Evolutionary conservation across 92 coral and sea anemone genomes (phyloP).

Genomic region (Epizoanthus ramosus): DNA sequence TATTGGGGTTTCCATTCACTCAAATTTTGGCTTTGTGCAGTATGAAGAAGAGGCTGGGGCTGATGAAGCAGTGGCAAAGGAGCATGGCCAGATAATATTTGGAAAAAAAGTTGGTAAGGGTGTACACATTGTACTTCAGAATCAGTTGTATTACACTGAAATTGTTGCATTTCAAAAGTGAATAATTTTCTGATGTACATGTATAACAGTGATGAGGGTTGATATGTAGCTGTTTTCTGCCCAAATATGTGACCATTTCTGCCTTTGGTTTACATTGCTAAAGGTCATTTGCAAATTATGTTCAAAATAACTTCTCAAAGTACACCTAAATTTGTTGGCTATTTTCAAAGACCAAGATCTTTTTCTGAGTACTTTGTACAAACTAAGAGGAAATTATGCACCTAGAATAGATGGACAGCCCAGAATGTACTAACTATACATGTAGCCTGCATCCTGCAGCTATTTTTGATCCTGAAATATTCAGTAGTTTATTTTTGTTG

Average conservation of each 20-base stretch:
- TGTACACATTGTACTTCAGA: neutral
- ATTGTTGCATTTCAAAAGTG: neutral
- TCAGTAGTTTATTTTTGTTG: neutral
- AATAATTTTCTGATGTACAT: neutral
- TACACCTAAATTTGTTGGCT: no score
- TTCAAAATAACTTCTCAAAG: no score
- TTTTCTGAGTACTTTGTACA: no score
- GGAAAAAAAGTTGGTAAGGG: conserved; percentile 92
- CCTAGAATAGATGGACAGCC: no score
- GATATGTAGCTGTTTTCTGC: no score
- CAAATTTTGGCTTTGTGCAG: conserved; percentile 95
- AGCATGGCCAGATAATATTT: conserved; percentile 73
- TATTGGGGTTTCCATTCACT: conserved; percentile 82
- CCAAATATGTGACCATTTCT: no score
- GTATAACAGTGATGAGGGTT: neutral
- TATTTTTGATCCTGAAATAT: neutral
- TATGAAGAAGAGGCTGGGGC: conserved; percentile 86
- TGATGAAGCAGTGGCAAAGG: conserved; percentile 86
- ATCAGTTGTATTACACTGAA: neutral
- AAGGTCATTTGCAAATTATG: no score
- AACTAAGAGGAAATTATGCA: no score
- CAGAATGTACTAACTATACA: no score
- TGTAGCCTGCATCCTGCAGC: no score
- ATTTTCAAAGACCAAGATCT: no score
- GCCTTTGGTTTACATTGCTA: no score